Evolutionary conservation across 2,113 vertebrate genomes (phyloP).

Genomic region (Bubo scandiacus): DNA sequence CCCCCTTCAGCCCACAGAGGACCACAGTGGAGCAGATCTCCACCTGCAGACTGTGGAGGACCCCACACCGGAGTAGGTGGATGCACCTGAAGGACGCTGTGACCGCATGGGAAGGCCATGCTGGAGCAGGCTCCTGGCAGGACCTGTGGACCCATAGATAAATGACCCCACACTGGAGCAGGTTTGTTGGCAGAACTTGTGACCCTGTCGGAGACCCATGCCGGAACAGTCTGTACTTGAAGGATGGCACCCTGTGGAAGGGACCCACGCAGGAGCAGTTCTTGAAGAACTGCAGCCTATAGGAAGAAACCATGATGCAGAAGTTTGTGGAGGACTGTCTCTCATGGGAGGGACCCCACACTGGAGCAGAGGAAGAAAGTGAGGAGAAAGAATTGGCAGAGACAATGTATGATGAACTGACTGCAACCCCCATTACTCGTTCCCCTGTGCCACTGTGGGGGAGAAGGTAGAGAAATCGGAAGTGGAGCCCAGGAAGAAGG

Average conservation of each 20-base stretch:
- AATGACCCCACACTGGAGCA: background rate
- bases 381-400: background rate
- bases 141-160: background rate
- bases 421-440: accelerated
- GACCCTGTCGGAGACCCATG: accelerated
- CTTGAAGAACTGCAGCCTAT: background rate
- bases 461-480: background rate
- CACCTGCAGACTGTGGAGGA: background rate
- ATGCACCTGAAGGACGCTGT: background rate
- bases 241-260: background rate
- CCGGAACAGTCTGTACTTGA: background rate
- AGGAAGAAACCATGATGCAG: background rate
- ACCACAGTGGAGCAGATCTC: background rate
- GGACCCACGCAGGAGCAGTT: background rate
- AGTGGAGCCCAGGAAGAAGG: background rate
- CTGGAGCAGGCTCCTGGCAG: background rate
- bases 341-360: accelerated
- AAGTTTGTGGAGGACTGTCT: background rate
- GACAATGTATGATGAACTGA: background rate
- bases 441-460: accelerated
- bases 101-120: accelerated
- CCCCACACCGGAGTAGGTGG: accelerated
- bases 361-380: background rate
- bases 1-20: accelerated
- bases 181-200: background rate